Percentiles rank a stretch among this genome's conserved stretches.
phyloP scores from a whole-genome alignment of 2,888 invertebrate species.

The Microplitis deprimator region DNA sequence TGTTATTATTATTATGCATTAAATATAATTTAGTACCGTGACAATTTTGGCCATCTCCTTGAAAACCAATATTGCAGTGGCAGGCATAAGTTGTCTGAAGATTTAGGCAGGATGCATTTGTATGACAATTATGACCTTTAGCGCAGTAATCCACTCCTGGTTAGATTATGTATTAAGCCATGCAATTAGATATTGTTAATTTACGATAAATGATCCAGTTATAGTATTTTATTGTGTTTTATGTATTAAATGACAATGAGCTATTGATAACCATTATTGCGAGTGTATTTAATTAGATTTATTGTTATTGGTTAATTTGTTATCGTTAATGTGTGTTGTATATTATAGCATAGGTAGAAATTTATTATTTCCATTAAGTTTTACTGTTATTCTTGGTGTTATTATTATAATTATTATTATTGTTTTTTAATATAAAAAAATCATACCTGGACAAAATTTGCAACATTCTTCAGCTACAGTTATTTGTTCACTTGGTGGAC shows the following conservation, averaged over 20 bases:
- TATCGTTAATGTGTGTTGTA: constrained; percentile 5
- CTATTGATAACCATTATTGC: neutral
- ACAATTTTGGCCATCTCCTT: constrained; percentile 87
- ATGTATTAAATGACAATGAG: constrained; percentile 35
- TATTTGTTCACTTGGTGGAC: constrained; percentile 84
- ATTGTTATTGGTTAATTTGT: constrained; percentile 34
- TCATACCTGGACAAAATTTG: constrained; percentile 88
- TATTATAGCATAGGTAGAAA: neutral
- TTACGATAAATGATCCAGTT: constrained; percentile 44
- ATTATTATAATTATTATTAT: neutral
- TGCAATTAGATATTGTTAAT: constrained; percentile 55
- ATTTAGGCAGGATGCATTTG: constrained; percentile 92
- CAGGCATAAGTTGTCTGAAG: constrained; percentile 92
- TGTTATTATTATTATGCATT: no score
- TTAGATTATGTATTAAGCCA: constrained; percentile 62
- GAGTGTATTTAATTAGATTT: neutral
- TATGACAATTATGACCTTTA: constrained; percentile 90
- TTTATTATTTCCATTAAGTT: neutral
- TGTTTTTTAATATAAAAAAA: neutral
- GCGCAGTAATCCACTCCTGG: constrained; percentile 91
- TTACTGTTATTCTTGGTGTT: neutral
- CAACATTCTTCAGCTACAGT: constrained; percentile 90
- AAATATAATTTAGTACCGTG: constrained; percentile 73
- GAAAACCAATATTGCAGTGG: constrained; percentile 91
- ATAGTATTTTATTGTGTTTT: constrained; percentile 22